Evolutionary conservation across 2,888 invertebrate species (phyloP), one percentile per base, ranked within the genome.

Genomic region (Oscheius sp.): DNA sequence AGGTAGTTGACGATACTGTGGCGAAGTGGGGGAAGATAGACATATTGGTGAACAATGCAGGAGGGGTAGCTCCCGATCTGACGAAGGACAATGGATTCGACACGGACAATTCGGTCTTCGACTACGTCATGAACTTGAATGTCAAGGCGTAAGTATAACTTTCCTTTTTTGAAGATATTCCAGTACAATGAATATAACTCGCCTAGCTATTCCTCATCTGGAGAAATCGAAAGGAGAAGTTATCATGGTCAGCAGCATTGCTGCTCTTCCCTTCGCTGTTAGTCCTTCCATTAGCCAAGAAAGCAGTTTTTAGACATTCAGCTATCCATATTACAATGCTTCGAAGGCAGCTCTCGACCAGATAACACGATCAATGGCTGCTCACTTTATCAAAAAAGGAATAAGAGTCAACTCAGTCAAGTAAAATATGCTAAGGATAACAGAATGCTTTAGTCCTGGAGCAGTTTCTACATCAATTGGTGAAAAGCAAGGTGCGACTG

Each of bases 171-270:
- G 20, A 17, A 3, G 20, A 17, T 3, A 36, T 20, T 66, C 54
- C 38, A 72, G 74, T 47, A 72, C 68, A 8, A 38, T 74, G n/a
- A 72, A 62, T 9, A 24, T 72, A 22, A 70, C 67, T 1, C 50
- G 70, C 12, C 61, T 71, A 28, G 65, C 61, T 9, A 41, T 70
- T 8, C 71, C 74, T 8, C 50, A 68, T 41, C 24, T 72, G 32
- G 56, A 54, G 12, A 47, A 70, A 14, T 36, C 70, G 4, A 51
- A 65, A 30, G 74, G 73, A 30, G 73, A 71, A 49, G 62, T 73
- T 17, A 57, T 73, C 2, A 71, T 69, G 61, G 67, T 72, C 2
- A 68, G 68, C 6, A 68, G 68, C 2, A 70, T 74, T 30, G 36
- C 38, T 14, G 64, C 44, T 5, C 14, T 64, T 0, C 26, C 38